These are phyloP conservation scores for Patagioenas fasciata DNA, from an alignment of 2,113 vertebrate species.

Conservation along the genomic window DNA sequence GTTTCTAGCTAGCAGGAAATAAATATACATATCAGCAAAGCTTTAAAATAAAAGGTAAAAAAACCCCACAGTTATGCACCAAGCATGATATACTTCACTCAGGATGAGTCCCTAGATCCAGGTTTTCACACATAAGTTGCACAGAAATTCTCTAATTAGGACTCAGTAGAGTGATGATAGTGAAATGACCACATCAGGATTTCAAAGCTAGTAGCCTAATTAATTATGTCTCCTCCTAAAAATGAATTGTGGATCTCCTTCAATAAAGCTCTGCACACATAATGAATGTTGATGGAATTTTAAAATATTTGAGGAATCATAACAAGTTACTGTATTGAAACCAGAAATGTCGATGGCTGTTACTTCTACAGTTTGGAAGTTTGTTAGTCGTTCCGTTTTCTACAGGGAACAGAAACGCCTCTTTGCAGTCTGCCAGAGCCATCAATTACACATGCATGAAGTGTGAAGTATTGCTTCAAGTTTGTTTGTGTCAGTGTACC, in stretches of 20 bases:
- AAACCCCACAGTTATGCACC: neutral
- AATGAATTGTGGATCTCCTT: neutral
- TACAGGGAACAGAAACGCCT: neutral
- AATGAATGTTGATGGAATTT: neutral
- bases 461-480: neutral
- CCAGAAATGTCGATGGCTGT: neutral
- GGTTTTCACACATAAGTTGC: neutral
- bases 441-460: neutral
- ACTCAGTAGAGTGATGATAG: neutral
- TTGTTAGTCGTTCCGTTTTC: neutral
- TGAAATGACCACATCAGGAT: neutral
- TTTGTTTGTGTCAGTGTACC: neutral
- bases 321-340: neutral
- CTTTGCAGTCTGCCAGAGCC: neutral
- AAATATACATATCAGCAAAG: neutral
- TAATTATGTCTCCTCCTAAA: constrained; percentile 15
- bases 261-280: neutral
- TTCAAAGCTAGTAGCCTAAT: neutral
- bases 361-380: neutral
- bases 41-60: neutral
- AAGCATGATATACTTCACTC: neutral
- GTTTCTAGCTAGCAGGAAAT: neutral
- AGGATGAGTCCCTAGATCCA: neutral
- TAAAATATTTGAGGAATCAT: neutral
- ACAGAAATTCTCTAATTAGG: constrained; percentile 3